Evolutionary conservation across 1,140 invertebrate species (phyloP), one percentile per base, ranked within the genome.

Genomic region (Thrips palmi): DNA sequence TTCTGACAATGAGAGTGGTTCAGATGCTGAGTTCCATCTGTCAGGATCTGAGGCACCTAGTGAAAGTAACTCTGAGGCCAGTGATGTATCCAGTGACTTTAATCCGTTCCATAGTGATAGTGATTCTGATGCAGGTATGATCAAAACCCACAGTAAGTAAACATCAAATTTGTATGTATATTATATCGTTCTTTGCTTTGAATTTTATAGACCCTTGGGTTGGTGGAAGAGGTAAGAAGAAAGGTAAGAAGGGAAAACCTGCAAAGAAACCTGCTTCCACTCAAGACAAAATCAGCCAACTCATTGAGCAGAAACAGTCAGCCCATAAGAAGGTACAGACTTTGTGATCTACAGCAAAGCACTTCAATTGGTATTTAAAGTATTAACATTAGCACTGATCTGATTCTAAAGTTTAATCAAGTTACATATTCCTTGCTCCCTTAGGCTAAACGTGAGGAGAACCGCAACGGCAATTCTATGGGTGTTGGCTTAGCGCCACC

Each of bases 61-160:
- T 39, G 62, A 60, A 19, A 64, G 64, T 39, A 58, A 66, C 18
- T 67, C 68, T 46, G 74, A 75, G 37, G 74, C 78, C 47, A 74
- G 72, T 37, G 71, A 75, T 46, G 53, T 58, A 34, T 70, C 71
- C 45, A 81, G 77, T 42, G 82, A 91, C 60, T 86, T 81, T 52
- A 91, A 91, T 67, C 85, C 85, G 12, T 91, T 91, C 56, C 64
- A 68, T 52, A 75, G 72, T 38, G 77, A 77, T 39, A 81, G 76
- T 51, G 85, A 88, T 54, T 78, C 74, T 43, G 85, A 91, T 61
- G 74, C 76, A 39, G 76, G 74, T 63, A 64, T 59, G 44, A 57
- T 55, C 56, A 33, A 37, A 18, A 24, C 24, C 15, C 7, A 14
- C 17, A 12, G 7, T 33, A 8, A 33, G 7, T 10, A 33, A 33